Percentiles rank a stretch among this genome's conserved stretches.
These are phyloP conservation scores for Volucella inanis DNA, from an alignment of 2,888 invertebrate species.

Conservation along the genomic window DNA sequence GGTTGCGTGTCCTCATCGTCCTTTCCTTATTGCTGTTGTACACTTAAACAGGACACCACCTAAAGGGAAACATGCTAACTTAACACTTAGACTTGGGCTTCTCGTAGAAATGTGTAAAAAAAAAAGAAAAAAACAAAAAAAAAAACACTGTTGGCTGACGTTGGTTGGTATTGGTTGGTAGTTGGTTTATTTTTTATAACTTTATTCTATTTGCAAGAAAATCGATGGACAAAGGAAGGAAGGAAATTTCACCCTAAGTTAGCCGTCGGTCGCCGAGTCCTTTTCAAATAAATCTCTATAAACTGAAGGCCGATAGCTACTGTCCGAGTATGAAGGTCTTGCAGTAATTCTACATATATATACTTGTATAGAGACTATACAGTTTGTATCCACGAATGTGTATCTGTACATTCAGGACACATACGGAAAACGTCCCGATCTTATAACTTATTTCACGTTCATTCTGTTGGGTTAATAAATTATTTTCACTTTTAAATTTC, in stretches of 20 bases:
- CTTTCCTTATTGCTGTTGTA: background rate
- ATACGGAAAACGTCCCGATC: slow-evolving; percentile 21
- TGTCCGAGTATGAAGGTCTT: background rate
- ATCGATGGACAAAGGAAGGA: slow-evolving; percentile 58
- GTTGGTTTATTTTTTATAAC: slow-evolving; percentile 46
- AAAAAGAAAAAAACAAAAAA: slow-evolving; percentile 55
- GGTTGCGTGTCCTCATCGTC: slow-evolving; percentile 61
- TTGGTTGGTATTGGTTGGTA: background rate
- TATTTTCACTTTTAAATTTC: slow-evolving; percentile 72
- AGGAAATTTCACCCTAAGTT: slow-evolving; percentile 35
- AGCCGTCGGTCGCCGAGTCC: slow-evolving; percentile 4
- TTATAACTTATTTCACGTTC: slow-evolving; percentile 66
- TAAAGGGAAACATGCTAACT: slow-evolving; percentile 61
- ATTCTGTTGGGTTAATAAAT: slow-evolving; percentile 72
- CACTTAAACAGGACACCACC: slow-evolving; percentile 15
- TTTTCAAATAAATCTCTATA: slow-evolving; percentile 55
- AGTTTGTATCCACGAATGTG: background rate
- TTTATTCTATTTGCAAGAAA: slow-evolving; percentile 46
- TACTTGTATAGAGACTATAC: too few relatives aligned
- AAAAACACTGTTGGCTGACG: slow-evolving; percentile 57
- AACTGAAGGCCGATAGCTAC: slow-evolving; percentile 12
- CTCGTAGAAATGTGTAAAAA: slow-evolving; percentile 20
- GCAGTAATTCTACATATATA: too few relatives aligned
- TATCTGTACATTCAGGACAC: slow-evolving; percentile 31
- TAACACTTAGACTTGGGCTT: slow-evolving; percentile 63